Conservation (phyloP, 2,888 invertebrate genomes). For the Psylliodes chrysocephalus region DNA sequence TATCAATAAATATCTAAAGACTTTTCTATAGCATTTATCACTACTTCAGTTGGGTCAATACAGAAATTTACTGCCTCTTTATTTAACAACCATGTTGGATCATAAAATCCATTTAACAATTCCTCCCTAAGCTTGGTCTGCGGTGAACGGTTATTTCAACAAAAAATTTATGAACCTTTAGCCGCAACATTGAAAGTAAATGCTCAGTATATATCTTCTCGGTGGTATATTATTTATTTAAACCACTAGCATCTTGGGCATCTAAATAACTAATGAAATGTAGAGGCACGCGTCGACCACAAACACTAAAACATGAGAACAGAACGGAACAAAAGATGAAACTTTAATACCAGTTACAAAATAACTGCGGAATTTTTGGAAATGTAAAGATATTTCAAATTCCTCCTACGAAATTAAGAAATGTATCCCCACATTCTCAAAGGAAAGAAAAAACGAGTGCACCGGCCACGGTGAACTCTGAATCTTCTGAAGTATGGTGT, state of each 20-base stretch:
- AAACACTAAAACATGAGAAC: conserved; percentile 24
- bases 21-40: too few relatives aligned
- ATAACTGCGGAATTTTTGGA: too few relatives aligned
- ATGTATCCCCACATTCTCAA: too few relatives aligned
- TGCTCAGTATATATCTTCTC: conserved; percentile 17
- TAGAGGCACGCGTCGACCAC: conserved; percentile 33
- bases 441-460: too few relatives aligned
- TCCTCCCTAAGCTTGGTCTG: not conserved
- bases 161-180: conserved; percentile 11
- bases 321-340: conserved; percentile 6
- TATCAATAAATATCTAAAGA: too few relatives aligned
- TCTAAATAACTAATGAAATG: conserved; percentile 41
- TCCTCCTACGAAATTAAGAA: too few relatives aligned
- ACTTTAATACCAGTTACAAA: not conserved
- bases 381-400: too few relatives aligned
- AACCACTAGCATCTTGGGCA: conserved; percentile 33
- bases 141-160: not conserved
- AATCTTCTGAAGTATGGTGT: too few relatives aligned
- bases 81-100: not conserved
- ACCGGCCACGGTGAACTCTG: too few relatives aligned
- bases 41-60: not conserved
- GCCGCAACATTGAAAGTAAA: conserved; percentile 8
- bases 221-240: conserved; percentile 35
- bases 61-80: not conserved
- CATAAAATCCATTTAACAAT: conserved; percentile 3